phyloP scores from a whole-genome alignment of 64 coral and sea anemone genomes.

The Montipora cactus region DNA sequence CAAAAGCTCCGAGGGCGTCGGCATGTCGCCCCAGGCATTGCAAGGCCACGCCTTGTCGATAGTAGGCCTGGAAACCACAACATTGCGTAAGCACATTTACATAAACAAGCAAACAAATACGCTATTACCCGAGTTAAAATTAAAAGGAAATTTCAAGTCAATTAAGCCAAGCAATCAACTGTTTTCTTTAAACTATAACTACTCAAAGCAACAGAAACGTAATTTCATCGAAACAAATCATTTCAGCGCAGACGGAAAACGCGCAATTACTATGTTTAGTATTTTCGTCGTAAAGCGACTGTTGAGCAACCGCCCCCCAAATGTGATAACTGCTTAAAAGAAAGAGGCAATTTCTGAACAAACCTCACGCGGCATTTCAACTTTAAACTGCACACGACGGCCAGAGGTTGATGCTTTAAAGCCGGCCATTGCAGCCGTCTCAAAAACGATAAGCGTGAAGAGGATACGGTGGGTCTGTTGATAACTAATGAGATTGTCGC shows the following conservation, averaged over 20 bases:
- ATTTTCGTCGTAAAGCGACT: constrained; percentile 2
- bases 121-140: neutral
- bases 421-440: neutral
- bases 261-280: neutral
- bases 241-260: neutral
- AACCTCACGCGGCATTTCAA: neutral
- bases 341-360: neutral
- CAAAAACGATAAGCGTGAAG: neutral
- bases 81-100: neutral
- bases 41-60: constrained; percentile 94
- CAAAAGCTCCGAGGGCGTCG: constrained; percentile 93
- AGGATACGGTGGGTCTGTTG: neutral
- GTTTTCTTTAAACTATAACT: neutral
- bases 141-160: neutral
- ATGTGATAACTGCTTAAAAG: neutral
- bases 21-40: constrained; percentile 98
- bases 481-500: constrained; percentile 11
- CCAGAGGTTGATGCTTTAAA: neutral
- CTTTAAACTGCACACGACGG: neutral
- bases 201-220: neutral
- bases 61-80: constrained; percentile 88
- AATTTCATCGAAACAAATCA: neutral
- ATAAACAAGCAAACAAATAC: too few relatives aligned
- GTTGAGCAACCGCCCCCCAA: neutral
- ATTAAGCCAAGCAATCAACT: too few relatives aligned